Evolutionary conservation across 2,888 invertebrate species (phyloP), one percentile per base, ranked within the genome.

Genomic region (Platycheirus rosarum): DNA sequence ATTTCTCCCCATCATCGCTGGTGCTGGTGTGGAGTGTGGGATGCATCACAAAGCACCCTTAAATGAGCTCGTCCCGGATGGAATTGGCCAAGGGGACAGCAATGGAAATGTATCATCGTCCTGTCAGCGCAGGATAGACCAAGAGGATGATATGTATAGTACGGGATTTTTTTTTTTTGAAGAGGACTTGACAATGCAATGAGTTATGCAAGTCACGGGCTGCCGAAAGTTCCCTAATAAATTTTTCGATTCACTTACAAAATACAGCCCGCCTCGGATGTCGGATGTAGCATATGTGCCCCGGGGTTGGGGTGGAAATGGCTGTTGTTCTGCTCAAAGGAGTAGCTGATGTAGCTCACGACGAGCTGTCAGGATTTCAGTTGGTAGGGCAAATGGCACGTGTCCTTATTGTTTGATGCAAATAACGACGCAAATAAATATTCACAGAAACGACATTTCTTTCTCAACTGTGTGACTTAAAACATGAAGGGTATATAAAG

Each of bases 151-250:
- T 14, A 16, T 49, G 40, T 14, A n/a, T 11, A 26, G 40, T 14
- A n/a, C 8, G 18, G 18, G 44, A 37, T 48, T 65, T 46, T 60
- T 53, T 44, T 32, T 65, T 37, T 51, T 46, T 49, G 48, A 70
- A 69, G 18, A 69, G 32, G 44, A 71, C 62, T 77, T 75, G 71
- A 77, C 77, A 82, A 71, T 82, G 82, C 82, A 82, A 73, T 82
- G 82, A 82, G 77, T 76, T 77, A 82, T 82, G 76, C 82, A 82
- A 77, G 82, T 82, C 82, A 82, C 82, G 82, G 66, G 66, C 40
- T 57, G 65, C 68, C 65, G 62, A 66, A 71, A 76, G 62, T 51
- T 51, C 66, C 77, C 57, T 68, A 63, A 82, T 73, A 73, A 73
- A 82, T 71, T 77, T 82, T 77, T 69, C 82, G 55, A 82, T 82